Percentiles rank a stretch among this genome's conserved stretches.
Evolutionary conservation across 2,797 vertebrate species (phyloP).

Genomic region (Catostomus latipinnis): DNA sequence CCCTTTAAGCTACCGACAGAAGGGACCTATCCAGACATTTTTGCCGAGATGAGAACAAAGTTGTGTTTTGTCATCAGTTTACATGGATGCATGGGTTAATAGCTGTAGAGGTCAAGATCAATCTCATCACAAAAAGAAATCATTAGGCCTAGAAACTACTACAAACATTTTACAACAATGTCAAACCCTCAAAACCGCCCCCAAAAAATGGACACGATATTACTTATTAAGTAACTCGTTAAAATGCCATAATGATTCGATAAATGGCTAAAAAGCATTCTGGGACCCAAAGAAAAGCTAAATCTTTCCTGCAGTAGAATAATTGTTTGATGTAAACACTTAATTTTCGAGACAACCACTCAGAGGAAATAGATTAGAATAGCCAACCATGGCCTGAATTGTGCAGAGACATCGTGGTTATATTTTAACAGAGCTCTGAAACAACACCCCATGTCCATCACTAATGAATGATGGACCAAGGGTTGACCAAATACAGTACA

Average conservation of each 20-base stretch:
- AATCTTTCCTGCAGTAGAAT: background rate
- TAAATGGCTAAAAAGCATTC: background rate
- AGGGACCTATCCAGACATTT: no score
- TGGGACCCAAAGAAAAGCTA: background rate
- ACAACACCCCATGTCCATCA: slow-evolving; percentile 2
- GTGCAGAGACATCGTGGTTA: slow-evolving; percentile 21
- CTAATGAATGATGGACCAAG: background rate
- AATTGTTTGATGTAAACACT: slow-evolving; percentile 25
- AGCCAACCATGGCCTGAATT: background rate
- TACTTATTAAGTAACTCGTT: no score
- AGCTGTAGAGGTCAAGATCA: background rate
- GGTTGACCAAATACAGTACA: slow-evolving; percentile 23
- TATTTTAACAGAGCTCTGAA: slow-evolving; percentile 5
- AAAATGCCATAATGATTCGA: background rate
- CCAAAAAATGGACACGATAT: no score
- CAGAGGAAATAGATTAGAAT: background rate
- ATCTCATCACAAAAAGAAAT: background rate
- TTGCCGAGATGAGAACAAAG: no score
- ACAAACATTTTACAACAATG: no score
- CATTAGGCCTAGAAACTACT: no score
- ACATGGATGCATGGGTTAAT: no score
- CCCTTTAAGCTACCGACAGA: no score
- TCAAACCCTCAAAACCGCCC: no score
- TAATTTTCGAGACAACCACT: slow-evolving; percentile 35
- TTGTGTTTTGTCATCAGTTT: background rate